Evolutionary conservation across 1,140 invertebrate species (phyloP), one percentile per base, ranked within the genome.

Genomic region (Hyposmocoma kahamanoa): DNA sequence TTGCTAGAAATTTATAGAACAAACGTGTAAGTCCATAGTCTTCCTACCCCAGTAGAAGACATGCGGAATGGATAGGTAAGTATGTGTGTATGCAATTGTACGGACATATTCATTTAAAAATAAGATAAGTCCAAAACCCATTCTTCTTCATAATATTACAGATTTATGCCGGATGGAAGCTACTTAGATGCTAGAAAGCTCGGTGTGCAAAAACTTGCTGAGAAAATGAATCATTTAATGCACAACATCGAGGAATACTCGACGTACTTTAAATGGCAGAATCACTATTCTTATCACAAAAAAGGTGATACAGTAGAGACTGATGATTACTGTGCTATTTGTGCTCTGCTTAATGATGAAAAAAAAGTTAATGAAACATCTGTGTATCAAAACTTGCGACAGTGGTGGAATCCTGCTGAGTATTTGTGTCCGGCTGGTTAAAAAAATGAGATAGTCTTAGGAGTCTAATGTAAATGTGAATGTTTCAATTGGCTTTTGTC

Each of bases 341-440:
- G 48, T 10, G 36, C 17, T 4, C 22, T 50, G 41, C 18, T 50
- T 1, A 15, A 50, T 19, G 28, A 50, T 13, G 19, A 43, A n/a
- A 13, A 22, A 13, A 18, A 30, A 10, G 10, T 50, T 3, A 18
- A 42, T 9, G 30, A 15, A 15, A 15, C n/a, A 10, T 34, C 48
- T 6, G 20, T 36, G 4, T 50, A 50, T 15, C 11, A 36, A 6
- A 11, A 43, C 8, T 50, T 44, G n/a, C 21, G 20, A 17, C 17
- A 34, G 13, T 50, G 48, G 48, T 50, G 48, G 48, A 43, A 32
- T 13, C 24, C 11, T n/a, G n/a, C n/a, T n/a, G n/a, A n/a, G n/a
- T n/a, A n/a, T n/a, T n/a, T n/a, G n/a, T n/a, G n/a, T n/a, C n/a
- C n/a, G n/a, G n/a, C n/a, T n/a, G n/a, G n/a, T n/a, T n/a, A n/a